Conservation (phyloP, 1,140 invertebrate species). For the Daktulosphaira vitifoliae region DNA sequence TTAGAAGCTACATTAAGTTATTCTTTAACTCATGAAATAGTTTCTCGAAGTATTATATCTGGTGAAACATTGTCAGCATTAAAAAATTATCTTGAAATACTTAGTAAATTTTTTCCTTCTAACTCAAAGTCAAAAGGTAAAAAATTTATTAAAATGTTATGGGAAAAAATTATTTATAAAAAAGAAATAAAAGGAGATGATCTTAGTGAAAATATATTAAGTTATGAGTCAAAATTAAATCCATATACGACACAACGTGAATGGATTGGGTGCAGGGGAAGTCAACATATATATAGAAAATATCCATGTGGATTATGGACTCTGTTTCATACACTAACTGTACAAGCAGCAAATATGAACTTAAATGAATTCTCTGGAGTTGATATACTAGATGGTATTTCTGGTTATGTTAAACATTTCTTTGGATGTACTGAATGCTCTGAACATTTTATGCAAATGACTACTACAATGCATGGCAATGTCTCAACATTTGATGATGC, state of each 20-base stretch:
- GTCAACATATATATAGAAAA: conserved; percentile 61
- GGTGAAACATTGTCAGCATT: conserved; percentile 63
- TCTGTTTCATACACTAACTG: conserved; percentile 86
- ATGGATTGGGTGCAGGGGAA: conserved; percentile 80
- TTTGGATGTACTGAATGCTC: conserved; percentile 90
- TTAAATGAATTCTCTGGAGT: conserved; percentile 44
- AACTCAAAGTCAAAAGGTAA: conserved; percentile 48
- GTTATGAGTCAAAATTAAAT: conserved; percentile 46
- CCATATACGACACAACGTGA: conserved; percentile 49
- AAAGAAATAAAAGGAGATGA: conserved; percentile 47
- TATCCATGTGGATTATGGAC: conserved; percentile 95
- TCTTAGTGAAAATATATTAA: conserved; percentile 48
- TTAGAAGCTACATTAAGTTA: conserved; percentile 73
- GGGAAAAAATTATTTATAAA: background rate
- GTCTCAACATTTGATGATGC: conserved; percentile 61
- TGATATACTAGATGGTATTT: conserved; percentile 69
- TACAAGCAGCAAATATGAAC: conserved; percentile 56
- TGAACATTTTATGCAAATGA: conserved; percentile 76
- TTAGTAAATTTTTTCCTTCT: conserved; percentile 66
- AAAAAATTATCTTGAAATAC: conserved; percentile 58
- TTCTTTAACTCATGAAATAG: conserved; percentile 71
- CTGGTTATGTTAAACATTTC: conserved; percentile 83
- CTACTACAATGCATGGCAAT: conserved; percentile 56
- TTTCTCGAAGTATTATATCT: conserved; percentile 55
- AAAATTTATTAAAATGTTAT: conserved; percentile 44